Evolutionary conservation across 53 echinoderm and acorn worm species (phyloP), one percentile per base, ranked within the genome.

Genomic region (Apostichopus leukothele): DNA sequence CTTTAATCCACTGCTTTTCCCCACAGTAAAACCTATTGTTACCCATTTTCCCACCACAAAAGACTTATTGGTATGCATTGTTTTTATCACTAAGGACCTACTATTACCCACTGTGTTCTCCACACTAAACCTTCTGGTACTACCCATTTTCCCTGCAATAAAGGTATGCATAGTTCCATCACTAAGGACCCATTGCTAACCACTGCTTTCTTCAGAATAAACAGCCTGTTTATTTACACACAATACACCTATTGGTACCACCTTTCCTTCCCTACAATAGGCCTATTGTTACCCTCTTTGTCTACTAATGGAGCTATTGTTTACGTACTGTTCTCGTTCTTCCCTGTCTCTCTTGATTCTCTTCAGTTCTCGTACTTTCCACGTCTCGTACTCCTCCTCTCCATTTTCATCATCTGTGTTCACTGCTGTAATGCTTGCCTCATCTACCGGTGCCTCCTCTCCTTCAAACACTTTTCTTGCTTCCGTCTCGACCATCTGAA

Each of bases 381-480:
- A 96, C 5, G 92, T 89, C 73, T 96, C 96, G 60, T 96, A 96
- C 73, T 96, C 96, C 51, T 95, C 96, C 22, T 96, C 96, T 5
- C 95, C 96, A 23, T 96, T 96, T 81, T 96, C 96, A 53, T 96
- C 96, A 74, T 96, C 96, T 7, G 96, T 96, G 74, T 95, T 93
- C 3, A 96, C 92, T 1, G 90, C 84, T 0, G 79, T 61, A 2
- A 94, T 77, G 85, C 90, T 92, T 9, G 91, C 90, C 7, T 95
- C 93, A 53, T 93, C 91, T 13, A 90, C 83, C 0, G 91, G 89
- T 61, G 90, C 89, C 25, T 92, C 93, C 54, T 93, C 92, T 54
- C 88, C 86, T 76, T 93, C 92, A 5, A 88, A 74, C 14, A 86
- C 88, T 75, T 94, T 88, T 55, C 86, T 89, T 9, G 93, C 94